Evolutionary conservation across 1,140 invertebrate genomes (phyloP).

Genomic region (Plutomurus gul): DNA sequence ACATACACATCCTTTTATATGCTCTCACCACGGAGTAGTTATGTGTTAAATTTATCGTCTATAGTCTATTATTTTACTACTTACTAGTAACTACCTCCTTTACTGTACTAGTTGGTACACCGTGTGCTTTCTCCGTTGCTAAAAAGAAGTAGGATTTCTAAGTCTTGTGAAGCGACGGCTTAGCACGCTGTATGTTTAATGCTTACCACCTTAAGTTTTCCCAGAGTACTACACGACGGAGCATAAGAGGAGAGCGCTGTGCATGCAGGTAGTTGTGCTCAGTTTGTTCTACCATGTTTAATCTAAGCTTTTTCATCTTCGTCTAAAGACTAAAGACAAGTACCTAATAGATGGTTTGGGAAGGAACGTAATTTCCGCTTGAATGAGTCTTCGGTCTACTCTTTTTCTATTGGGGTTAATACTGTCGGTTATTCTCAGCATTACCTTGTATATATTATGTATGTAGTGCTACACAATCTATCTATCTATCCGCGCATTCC

Average conservation of each 20-base stretch:
- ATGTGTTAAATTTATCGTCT: too few species aligned
- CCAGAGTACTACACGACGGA: neutral
- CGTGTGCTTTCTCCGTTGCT: too few species aligned
- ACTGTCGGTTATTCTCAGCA: neutral
- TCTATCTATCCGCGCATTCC: too few species aligned
- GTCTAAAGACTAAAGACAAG: conserved; percentile 44
- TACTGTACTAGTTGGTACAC: too few species aligned
- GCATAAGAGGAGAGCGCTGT: neutral
- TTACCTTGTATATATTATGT: neutral
- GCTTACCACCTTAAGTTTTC: neutral
- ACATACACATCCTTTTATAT: too few species aligned
- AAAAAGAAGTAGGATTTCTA: too few species aligned
- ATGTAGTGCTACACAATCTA: too few species aligned
- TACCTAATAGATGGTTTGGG: conserved; percentile 48
- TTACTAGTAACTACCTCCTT: too few species aligned
- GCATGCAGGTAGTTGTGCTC: conserved; percentile 11
- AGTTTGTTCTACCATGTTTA: too few species aligned
- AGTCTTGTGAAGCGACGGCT: too few species aligned
- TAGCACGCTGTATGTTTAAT: neutral
- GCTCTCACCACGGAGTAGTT: too few species aligned
- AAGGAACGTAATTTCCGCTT: conserved; percentile 51
- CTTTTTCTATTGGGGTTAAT: conserved; percentile 12
- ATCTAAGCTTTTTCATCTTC: conserved; percentile 50
- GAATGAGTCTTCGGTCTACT: conserved; percentile 45
- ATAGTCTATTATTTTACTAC: too few species aligned